Evolutionary conservation across 2,888 invertebrate genomes (phyloP), one percentile per base, ranked within the genome.

Genomic region (Agrotis clavis): DNA sequence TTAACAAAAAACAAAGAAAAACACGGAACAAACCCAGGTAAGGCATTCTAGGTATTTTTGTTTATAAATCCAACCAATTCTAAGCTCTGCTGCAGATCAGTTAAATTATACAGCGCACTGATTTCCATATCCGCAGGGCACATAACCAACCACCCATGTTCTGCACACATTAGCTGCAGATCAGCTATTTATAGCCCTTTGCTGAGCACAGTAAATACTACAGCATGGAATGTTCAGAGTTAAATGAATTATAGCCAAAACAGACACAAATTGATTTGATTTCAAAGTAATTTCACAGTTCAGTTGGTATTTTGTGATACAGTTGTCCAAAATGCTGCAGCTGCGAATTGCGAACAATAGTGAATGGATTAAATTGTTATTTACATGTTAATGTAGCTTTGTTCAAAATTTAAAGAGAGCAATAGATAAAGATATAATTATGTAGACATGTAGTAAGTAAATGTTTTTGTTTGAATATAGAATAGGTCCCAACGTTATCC

Each of bases 171-270:
- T 84, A 84, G 74, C n/a, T n/a, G n/a, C 78, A 85, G 87, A 88
- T 85, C 81, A 77, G 81, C 88, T 90, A 92, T 92, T 91, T 92
- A 91, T 90, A 82, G 86, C 77, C 82, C 70, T 81, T 85, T 84
- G 72, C 74, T 69, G 74, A 77, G 66, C 78, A 62, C 56, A 63
- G 66, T 73, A 76, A 74, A 78, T 77, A 73, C 60, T 53, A 66
- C 66, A 64, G 47, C 60, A 56, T 48, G 41, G 65, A 81, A 57
- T 62, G 57, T 50, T 35, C 71, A 68, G 53, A 82, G 56, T 47
- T 54, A 63, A 74, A 51, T 65, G 67, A 72, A 54, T 68, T 59
- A 54, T 54, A 50, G 35, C 45, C 62, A 65, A 77, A 73, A 81
- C 66, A 61, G 74, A 64, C 56, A 70, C 66, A 71, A 72, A 78